These are phyloP conservation scores for Semibalanus balanoides DNA, from an alignment of 1,140 invertebrate species.

Conservation along the genomic window DNA sequence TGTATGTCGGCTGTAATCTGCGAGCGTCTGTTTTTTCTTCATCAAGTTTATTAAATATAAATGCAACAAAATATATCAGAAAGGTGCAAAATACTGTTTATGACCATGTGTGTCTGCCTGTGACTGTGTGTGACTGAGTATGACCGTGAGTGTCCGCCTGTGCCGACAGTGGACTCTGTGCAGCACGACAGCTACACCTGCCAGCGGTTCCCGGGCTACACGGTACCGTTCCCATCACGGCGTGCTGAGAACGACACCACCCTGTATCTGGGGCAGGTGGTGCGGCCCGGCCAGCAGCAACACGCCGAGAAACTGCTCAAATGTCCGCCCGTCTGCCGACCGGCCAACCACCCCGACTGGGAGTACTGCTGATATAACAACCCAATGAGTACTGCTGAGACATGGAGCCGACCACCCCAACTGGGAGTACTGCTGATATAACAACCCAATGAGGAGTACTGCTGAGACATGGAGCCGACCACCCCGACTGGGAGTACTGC, in stretches of 20 bases:
- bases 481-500: not conserved
- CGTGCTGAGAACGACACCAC: not conserved
- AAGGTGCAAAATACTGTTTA: too few relatives aligned
- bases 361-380: not conserved
- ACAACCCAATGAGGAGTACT: too few relatives aligned
- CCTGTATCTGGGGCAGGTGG: not conserved
- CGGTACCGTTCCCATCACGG: not conserved
- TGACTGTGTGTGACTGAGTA: too few relatives aligned
- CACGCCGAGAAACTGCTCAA: not conserved
- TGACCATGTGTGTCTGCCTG: too few relatives aligned
- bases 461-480: not conserved
- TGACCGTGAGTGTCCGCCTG: too few relatives aligned
- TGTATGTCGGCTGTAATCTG: too few relatives aligned
- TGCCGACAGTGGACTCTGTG: not conserved
- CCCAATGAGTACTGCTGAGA: too few relatives aligned
- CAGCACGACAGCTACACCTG: not conserved
- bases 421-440: not conserved
- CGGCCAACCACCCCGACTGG: not conserved
- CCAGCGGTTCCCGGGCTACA: constrained; percentile 2
- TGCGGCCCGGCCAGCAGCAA: not conserved
- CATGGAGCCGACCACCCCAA: not conserved
- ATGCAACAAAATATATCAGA: too few relatives aligned
- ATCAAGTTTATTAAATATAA: too few relatives aligned
- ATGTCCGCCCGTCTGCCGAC: not conserved
- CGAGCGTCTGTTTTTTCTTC: too few relatives aligned